Base-by-base conservation (phyloP, 2,888 invertebrate species). In the Apotomis capreana region DNA sequence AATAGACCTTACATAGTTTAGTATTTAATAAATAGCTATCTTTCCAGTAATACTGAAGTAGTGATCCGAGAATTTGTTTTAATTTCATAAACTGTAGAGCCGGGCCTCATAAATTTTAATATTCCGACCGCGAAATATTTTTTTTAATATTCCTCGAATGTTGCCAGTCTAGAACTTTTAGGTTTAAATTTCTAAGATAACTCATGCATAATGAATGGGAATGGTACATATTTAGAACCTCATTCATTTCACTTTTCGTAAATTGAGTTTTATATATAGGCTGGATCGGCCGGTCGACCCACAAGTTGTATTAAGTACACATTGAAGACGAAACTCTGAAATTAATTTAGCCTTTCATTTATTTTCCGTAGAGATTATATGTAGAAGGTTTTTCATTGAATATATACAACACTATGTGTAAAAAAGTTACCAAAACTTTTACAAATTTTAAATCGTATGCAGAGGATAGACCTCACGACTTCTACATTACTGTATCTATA, bases 91-190 rank as follows among this genome's bases (percentile, higher is more conserved):
- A 81, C 40, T 40, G 40, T 80, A 82, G 79, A 77, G 65, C 76
- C 78, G 74, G 74, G 77, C 80, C 79, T 81, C 78, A 70, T 74
- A 78, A 80, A 81, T 80, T 81, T 63, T 80, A 81, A 84, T 84
- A 81, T 81, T 83, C 79, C 68, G 63, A 62, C 77, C 75, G 49
- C 55, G 46, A 55, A 46, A 37, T 40, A 69, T 10, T 51, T 55
- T 4, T 61, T 62, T 55, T 13, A 69, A 62, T 69, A 62, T 57
- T 69, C 55, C 36, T 10, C 46, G 61, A 49, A 69, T 61, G 36
- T 44, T 68, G 36, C 61, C 54, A 61, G 54, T 26, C 60, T 61
- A 69, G 46, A 61, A 69, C 61, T 69, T 61, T 69, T 69, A 69
- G 61, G 61, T 62, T 69, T 57, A 13, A 55, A 61, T 55, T 69